Conservation (phyloP, 2,113 vertebrate species). For the Tupaia chinensis region DNA sequence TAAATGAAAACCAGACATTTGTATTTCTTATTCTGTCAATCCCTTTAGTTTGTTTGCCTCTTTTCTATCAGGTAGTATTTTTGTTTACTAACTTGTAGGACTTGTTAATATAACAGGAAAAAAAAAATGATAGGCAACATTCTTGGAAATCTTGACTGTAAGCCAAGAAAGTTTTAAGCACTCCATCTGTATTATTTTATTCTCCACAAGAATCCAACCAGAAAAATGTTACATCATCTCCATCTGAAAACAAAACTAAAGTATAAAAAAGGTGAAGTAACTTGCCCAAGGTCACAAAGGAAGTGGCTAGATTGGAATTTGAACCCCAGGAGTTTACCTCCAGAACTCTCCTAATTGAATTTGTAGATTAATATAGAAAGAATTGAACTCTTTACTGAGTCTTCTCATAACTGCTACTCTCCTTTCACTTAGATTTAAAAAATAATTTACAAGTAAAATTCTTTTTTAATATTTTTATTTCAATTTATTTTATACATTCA, state of each 20-base stretch:
- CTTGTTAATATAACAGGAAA: not conserved
- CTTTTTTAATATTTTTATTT: not conserved
- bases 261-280: not conserved
- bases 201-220: not conserved
- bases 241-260: conserved; percentile 12
- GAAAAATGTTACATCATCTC: not conserved
- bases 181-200: not conserved
- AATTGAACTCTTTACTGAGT: not conserved
- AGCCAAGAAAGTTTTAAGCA: not conserved
- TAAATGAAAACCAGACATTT: not conserved
- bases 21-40: not conserved
- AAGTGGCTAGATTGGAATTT: not conserved
- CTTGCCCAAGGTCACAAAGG: not conserved
- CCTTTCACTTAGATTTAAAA: conserved; percentile 18
- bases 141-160: not conserved
- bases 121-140: not conserved
- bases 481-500: too few species aligned
- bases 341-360: not conserved
- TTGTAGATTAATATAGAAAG: not conserved
- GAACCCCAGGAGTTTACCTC: not conserved
- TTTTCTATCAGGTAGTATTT: conserved; percentile 1
- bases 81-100: not conserved
- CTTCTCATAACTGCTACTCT: not conserved
- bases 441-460: not conserved
- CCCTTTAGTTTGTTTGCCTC: not conserved